Conservation (phyloP, 2,113 vertebrate genomes). For the Acanthisitta chloris region DNA sequence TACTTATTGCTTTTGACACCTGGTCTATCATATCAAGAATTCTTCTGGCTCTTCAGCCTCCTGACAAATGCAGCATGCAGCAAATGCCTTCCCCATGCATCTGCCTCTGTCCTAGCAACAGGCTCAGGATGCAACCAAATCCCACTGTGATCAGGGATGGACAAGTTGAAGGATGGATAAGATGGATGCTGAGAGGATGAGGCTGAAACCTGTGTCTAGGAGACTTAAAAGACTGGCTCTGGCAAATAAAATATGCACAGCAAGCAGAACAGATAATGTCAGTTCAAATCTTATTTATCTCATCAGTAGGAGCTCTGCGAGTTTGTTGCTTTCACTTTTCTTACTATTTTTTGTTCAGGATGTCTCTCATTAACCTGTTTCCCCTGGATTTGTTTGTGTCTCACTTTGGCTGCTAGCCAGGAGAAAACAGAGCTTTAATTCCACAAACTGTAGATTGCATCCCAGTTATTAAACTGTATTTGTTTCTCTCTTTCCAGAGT, state of each 20-base stretch:
- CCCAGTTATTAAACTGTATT: conserved; percentile 46
- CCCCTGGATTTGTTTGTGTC: conserved; percentile 35
- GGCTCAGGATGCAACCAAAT: conserved; percentile 15
- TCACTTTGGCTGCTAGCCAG: conserved; percentile 49
- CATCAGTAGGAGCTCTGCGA: background rate
- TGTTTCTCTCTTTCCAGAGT: conserved; percentile 10
- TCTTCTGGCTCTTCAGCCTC: background rate
- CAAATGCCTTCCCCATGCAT: background rate
- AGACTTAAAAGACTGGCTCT: background rate
- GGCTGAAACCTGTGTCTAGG: background rate
- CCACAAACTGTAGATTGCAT: background rate
- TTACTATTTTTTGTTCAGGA: background rate
- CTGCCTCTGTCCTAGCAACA: conserved; percentile 1
- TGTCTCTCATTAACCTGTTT: conserved; percentile 67
- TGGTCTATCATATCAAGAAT: background rate
- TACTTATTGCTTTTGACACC: conserved; percentile 48
- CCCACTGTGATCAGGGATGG: background rate
- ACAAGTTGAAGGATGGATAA: background rate
- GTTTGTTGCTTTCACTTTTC: background rate
- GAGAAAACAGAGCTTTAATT: conserved; percentile 24
- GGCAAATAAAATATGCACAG: conserved; percentile 7
- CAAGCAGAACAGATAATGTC: conserved; percentile 21
- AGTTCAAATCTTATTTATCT: conserved; percentile 50
- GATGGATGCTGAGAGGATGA: conserved; percentile 12
- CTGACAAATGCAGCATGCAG: background rate